phyloP scores from a whole-genome alignment of 2,888 invertebrate species.

The Dendrolimus houi region DNA sequence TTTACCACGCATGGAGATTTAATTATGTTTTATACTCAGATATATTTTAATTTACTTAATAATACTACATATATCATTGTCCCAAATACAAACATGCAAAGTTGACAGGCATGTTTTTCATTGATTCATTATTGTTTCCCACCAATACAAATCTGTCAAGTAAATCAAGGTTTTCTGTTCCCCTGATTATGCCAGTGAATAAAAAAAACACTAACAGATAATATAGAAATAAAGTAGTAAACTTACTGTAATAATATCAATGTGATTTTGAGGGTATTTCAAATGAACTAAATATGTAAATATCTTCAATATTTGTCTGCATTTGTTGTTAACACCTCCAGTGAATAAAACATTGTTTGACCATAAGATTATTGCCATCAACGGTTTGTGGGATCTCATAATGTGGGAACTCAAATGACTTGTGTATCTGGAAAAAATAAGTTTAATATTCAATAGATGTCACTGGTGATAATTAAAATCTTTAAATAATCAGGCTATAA shows the following conservation, averaged over 20 bases:
- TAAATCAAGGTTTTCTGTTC: not conserved
- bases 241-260: slow-evolving; percentile 52
- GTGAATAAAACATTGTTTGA: slow-evolving; percentile 42
- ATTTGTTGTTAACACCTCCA: slow-evolving; percentile 45
- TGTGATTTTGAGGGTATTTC: slow-evolving; percentile 47
- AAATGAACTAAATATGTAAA: slow-evolving; percentile 51
- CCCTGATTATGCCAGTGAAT: not conserved
- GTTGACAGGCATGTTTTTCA: not conserved
- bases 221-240: not conserved
- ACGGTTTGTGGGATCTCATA: slow-evolving; percentile 49
- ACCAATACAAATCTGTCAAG: not conserved
- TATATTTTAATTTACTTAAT: too few relatives aligned
- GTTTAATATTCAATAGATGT: not conserved
- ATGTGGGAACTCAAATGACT: slow-evolving; percentile 41
- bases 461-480: not conserved
- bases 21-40: too few relatives aligned
- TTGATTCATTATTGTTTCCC: not conserved
- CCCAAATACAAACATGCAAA: too few relatives aligned
- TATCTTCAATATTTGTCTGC: slow-evolving; percentile 48
- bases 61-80: too few relatives aligned
- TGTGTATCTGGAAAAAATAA: slow-evolving; percentile 38
- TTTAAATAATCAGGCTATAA: not conserved
- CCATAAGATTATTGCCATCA: slow-evolving; percentile 55
- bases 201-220: not conserved
- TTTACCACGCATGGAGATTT: too few relatives aligned